Percentiles rank a stretch among this genome's conserved stretches.
These are phyloP conservation scores for Scaeva pyrastri DNA, from an alignment of 2,888 invertebrate genomes.

Conservation along the genomic window DNA sequence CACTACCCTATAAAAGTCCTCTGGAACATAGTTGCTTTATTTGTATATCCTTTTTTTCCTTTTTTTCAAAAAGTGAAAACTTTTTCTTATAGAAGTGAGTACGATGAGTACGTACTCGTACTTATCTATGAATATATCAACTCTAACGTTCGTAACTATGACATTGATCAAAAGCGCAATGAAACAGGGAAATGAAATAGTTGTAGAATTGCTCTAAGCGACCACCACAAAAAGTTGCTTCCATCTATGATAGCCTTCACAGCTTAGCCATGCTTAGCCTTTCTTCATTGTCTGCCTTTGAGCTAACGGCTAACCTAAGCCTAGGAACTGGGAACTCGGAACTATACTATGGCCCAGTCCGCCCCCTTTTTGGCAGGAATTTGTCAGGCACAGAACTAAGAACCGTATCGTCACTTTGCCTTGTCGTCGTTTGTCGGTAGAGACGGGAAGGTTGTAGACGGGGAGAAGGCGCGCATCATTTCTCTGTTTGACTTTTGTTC, in stretches of 20 bases:
- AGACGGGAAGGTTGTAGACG: background rate
- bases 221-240: conserved; percentile 23
- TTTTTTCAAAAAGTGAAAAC: conserved; percentile 15
- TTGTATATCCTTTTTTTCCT: background rate
- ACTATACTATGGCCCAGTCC: too few species aligned
- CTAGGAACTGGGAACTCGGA: too few species aligned
- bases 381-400: conserved; percentile 22
- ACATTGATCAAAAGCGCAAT: conserved; percentile 66
- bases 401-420: background rate
- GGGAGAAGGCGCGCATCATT: conserved; percentile 54
- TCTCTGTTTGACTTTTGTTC: conserved; percentile 57
- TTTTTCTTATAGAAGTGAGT: conserved; percentile 19
- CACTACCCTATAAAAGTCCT: too few species aligned
- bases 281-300: conserved; percentile 40
- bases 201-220: conserved; percentile 47
- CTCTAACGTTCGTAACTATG: conserved; percentile 40
- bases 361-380: conserved; percentile 34
- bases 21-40: background rate
- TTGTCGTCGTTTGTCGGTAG: too few species aligned
- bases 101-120: too few species aligned
- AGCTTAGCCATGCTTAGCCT: conserved; percentile 64
- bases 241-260: conserved; percentile 45
- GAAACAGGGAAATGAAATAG: conserved; percentile 51
- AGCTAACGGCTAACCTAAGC: background rate
- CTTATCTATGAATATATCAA: background rate